Percentiles rank a stretch among this genome's conserved stretches.
Conservation (phyloP, 2,888 invertebrate genomes). For the Luffia ferchaultella region DNA sequence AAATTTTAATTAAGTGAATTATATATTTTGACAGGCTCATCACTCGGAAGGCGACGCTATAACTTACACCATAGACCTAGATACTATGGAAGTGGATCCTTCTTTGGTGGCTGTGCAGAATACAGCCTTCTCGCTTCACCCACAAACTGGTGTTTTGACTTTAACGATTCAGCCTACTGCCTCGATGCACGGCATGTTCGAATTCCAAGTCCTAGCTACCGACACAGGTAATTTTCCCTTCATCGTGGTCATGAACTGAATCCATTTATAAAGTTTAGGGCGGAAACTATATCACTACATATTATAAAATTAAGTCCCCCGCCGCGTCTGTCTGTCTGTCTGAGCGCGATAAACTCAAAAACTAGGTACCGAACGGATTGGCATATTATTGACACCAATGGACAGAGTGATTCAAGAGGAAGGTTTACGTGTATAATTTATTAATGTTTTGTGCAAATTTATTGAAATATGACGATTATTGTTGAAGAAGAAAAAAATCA, state of each 20-base stretch:
- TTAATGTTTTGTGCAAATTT: too few species aligned
- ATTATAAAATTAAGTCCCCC: too few species aligned
- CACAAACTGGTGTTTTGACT: constrained; percentile 44
- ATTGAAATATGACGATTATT: too few species aligned
- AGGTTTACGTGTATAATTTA: too few species aligned
- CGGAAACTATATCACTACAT: neutral
- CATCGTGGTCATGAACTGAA: neutral
- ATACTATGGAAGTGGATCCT: constrained; percentile 42
- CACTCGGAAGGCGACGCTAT: constrained; percentile 59
- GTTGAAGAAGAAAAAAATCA: too few species aligned
- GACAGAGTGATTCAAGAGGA: too few species aligned
- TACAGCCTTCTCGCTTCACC: constrained; percentile 44
- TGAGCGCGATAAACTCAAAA: too few species aligned
- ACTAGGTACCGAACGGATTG: too few species aligned
- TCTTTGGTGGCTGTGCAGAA: constrained; percentile 39
- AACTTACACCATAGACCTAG: constrained; percentile 38
- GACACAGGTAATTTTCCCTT: constrained; percentile 45
- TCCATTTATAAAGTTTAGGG: too few species aligned
- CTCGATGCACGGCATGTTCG: constrained; percentile 69
- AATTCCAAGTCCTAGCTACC: constrained; percentile 58
- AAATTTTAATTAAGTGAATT: too few species aligned
- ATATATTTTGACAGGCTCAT: constrained; percentile 65
- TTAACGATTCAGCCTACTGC: constrained; percentile 57
- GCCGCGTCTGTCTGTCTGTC: too few species aligned
- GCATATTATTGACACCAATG: too few species aligned